Base-by-base conservation (phyloP, 1,140 invertebrate genomes). In the Macrostomum lignano region DNA sequence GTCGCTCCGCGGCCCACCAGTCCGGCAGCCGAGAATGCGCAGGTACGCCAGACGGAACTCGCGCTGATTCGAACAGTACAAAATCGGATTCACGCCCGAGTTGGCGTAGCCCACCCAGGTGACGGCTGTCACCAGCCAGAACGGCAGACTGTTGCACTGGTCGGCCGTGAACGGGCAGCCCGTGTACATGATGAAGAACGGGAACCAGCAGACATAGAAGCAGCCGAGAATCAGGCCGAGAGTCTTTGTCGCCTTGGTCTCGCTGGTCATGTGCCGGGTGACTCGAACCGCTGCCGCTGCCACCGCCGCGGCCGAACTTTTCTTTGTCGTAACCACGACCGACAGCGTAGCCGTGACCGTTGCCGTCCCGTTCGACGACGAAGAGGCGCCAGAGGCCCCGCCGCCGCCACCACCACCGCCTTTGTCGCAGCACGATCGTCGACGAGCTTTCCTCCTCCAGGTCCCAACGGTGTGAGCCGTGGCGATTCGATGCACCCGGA, bases 401-500 rank as follows among this genome's bases (percentile, higher is more conserved):
- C n/a, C n/a, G n/a, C n/a, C n/a, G n/a, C n/a, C n/a, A n/a, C n/a
- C n/a, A n/a, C n/a, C n/a, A n/a, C n/a, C n/a, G n/a, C n/a, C n/a
- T n/a, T n/a, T n/a, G n/a, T n/a, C n/a, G n/a, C n/a, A n/a, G n/a
- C n/a, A n/a, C 22, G 32, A 33, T 33, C 26, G 11, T 21, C 11
- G 5, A 10, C 20, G 13, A 6, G 17, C 14, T 24, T 21, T 36
- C 31, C 44, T 40, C 20, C 17, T 25, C n/a, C n/a, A n/a, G 15
- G 51, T 51, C 29, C 51, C 44, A n/a, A 43, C 31, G 2, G 48
- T 38, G 35, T 51, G 48, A 21, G 35, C 28, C 19, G 43, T 37
- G 15, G 48, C 48, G 3, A 50, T 43, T 24, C 43, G 34, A 50
- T 81, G 74, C 52, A 84, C 81, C 56, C 76, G 77, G 49, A 74